A percentile compares a stretch with the other conserved stretches of the same genome.
Conservation (phyloP, 1,140 invertebrate species). For the Achatina immaculata region DNA sequence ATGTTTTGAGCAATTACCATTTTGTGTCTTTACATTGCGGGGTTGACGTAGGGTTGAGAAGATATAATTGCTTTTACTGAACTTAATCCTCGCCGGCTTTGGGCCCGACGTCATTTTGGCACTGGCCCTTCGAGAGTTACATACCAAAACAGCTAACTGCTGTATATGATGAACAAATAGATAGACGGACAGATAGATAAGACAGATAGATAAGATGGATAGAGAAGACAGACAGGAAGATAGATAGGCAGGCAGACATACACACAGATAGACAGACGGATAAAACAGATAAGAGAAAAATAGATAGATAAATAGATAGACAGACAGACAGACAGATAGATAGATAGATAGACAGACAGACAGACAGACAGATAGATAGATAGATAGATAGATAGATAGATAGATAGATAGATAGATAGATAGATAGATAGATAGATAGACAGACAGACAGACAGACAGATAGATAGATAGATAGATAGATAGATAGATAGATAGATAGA, state of each 20-base stretch:
- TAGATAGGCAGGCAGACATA: conserved; percentile 20
- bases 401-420: conserved; percentile 7
- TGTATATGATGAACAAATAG: background rate
- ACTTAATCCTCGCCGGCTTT: too few relatives aligned
- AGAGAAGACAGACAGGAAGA: conserved; percentile 10
- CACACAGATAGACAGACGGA: background rate
- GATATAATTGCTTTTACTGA: too few relatives aligned
- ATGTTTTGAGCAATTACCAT: too few relatives aligned
- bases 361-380: conserved; percentile 10
- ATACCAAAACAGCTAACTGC: too few relatives aligned
- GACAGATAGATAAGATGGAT: conserved; percentile 12
- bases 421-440: background rate
- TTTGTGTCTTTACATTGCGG: too few relatives aligned
- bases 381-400: conserved; percentile 11
- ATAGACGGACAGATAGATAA: conserved; percentile 8
- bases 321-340: conserved; percentile 31
- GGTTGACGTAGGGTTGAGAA: too few relatives aligned
- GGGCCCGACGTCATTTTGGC: too few relatives aligned
- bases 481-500: conserved; percentile 20
- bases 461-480: conserved; percentile 18
- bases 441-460: conserved; percentile 2
- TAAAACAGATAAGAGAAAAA: too few relatives aligned
- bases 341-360: conserved; percentile 31
- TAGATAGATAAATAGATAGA: too few relatives aligned
- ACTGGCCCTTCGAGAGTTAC: too few relatives aligned